Base-by-base conservation (phyloP, 2,888 invertebrate genomes). In the Crepidodera aurea region DNA sequence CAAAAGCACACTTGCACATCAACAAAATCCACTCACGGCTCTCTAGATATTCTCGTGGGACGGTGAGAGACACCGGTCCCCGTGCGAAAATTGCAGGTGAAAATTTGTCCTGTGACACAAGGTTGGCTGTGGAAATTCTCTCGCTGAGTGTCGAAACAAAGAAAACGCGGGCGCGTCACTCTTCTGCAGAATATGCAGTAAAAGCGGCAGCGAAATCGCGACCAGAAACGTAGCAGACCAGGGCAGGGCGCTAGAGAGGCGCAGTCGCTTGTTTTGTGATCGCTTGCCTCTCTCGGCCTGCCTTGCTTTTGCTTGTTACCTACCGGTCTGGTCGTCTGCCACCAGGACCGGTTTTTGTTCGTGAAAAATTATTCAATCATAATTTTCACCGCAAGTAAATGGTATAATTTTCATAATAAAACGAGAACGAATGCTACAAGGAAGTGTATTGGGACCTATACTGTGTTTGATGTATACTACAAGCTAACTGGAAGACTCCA, bases 171-270 rank as follows among this genome's bases (percentile, higher is more conserved):
- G 53, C 65, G 58, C 65, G 65, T 63, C 62, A 60, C 60, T 59
- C 54, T 48, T 57, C 65, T 65, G 65, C 65, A 62, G 65, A 62
- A 62, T 65, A 60, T 65, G 65, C 65, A 65, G 65, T 62, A 62
- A 58, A 42, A 53, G 54, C 60, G 60, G 51, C 22, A 22, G 48
- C 27, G 40, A 54, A 51, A 22, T 51, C 58, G 58, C 51, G 58
- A 22, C 51, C 53, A 32, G 40, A 50, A 58, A 22, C 22, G 66
- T 39, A 54, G 50, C 40, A 50, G 60, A 51, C 55, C 60, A 60
- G 64, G 66, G 66, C 66, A 66, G 61, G 61, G 60, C 60, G 61
- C 51, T 39, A 19, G 27, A 58, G 55, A 58, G 55, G 66, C 66
- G 66, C 66, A 66, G 60, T 51, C 66, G 65, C 65, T 46, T 32